Evolutionary conservation across 2,888 invertebrate species (phyloP).

Genomic region (Lithosia quadra): DNA sequence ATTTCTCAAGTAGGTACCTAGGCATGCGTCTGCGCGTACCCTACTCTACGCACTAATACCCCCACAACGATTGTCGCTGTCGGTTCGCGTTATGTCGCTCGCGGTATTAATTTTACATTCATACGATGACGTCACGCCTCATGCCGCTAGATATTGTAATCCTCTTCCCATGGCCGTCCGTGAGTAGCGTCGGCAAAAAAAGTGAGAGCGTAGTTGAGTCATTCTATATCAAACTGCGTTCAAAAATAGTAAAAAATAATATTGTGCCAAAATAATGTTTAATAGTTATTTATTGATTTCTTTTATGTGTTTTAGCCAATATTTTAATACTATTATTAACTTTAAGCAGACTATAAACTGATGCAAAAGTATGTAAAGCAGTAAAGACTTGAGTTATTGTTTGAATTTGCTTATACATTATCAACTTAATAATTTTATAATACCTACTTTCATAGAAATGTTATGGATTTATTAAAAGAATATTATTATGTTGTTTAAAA

Average conservation of each 20-base stretch:
- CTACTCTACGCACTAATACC: slow-evolving; percentile 55
- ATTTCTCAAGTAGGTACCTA: too few relatives aligned
- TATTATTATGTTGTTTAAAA: too few relatives aligned
- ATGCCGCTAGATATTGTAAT: slow-evolving; percentile 68
- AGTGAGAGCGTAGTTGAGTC: not conserved
- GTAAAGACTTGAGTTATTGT: too few relatives aligned
- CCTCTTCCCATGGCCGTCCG: slow-evolving; percentile 67
- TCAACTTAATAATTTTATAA: too few relatives aligned
- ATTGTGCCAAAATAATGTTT: not conserved
- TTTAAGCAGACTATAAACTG: too few relatives aligned
- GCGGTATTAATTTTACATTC: slow-evolving; percentile 84
- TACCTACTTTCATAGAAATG: too few relatives aligned
- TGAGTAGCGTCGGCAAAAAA: slow-evolving; percentile 63
- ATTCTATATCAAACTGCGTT: not conserved
- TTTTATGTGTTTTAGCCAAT: not conserved
- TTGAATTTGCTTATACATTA: too few relatives aligned
- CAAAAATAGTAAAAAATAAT: not conserved
- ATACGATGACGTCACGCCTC: slow-evolving; percentile 73
- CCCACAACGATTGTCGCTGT: slow-evolving; percentile 78
- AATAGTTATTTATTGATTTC: not conserved
- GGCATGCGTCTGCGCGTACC: not conserved
- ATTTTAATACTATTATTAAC: too few relatives aligned
- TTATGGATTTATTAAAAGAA: too few relatives aligned
- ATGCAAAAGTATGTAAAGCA: too few relatives aligned
- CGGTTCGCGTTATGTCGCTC: slow-evolving; percentile 74